Conservation (phyloP, 1,140 invertebrate genomes). For the Helicorthomorpha holstii region DNA sequence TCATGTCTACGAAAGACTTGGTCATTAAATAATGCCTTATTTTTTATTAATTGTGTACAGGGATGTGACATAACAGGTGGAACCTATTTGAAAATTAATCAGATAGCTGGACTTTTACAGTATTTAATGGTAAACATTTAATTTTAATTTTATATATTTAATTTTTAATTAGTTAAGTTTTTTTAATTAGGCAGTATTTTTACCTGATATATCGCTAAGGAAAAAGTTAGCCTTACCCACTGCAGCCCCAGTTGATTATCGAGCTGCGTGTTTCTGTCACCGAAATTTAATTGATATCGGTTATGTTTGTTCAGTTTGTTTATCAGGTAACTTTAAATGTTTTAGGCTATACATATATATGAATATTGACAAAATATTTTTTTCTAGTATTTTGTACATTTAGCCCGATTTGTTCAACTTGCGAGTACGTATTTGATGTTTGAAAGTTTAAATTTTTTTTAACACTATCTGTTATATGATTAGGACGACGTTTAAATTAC, state of each 20-base stretch:
- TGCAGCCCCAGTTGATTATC: conserved; percentile 77
- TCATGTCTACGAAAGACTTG: background rate
- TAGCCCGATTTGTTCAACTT: conserved; percentile 92
- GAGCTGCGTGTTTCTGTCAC: conserved; percentile 96
- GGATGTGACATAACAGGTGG: conserved; percentile 89
- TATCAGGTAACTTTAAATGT: conserved; percentile 51
- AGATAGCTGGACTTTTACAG: conserved; percentile 67
- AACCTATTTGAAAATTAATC: conserved; percentile 62
- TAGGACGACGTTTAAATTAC: background rate
- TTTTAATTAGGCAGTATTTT: conserved; percentile 67
- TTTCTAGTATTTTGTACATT: conserved; percentile 90
- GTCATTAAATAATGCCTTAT: background rate
- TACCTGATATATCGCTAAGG: conserved; percentile 62
- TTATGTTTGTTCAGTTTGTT: conserved; percentile 92
- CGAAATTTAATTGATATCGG: conserved; percentile 88
- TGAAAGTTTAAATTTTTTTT: background rate
- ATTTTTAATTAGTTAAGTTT: background rate
- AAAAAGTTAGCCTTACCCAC: conserved; percentile 73
- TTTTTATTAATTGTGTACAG: conserved; percentile 14
- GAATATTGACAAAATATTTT: conserved; percentile 18
- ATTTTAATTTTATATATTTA: conserved; percentile 9
- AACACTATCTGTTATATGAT: background rate
- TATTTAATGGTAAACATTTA: conserved; percentile 76
- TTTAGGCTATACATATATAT: too few relatives aligned
- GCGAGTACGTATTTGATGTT: conserved; percentile 54